Base-by-base conservation (phyloP, 1,140 invertebrate genomes). In the Holcopasites calliopsidis region DNA sequence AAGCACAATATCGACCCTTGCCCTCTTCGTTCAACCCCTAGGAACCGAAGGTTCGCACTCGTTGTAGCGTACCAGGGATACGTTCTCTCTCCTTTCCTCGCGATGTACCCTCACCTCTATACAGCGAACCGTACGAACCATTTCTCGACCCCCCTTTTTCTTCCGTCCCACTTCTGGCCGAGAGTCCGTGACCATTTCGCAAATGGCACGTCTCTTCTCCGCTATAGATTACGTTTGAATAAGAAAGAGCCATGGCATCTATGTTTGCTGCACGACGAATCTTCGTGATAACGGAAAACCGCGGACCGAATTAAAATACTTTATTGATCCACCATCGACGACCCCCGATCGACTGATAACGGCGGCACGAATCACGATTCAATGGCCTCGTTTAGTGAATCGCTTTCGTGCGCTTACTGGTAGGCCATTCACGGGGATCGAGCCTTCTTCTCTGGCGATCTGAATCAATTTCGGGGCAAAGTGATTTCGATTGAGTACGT, bases 1-100 rank as follows among this genome's bases (percentile, higher is more conserved):
- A 92, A 91, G 91, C 74, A 89, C 87, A 90, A 92, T 91, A 92
- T 92, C 91, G 91, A 92, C 90, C 91, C 89, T 91, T 84, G 85
- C 84, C 81, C 86, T 90, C 88, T 87, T 86, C 81, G 85, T 90
- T 76, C 87, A 88, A 88, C 88, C 89, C 87, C 80, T 69, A 52
- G 66, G 71, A 85, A 86, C 86, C 85, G 81, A 54, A 79, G 84
- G 76, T 82, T 89, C 80, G 77, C 85, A 84, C 82, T 81, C 85
- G 86, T 81, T 85, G 80, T 80, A 87, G 85, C 76, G 64, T 86
- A 73, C 80, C 83, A 83, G 75, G 84, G 68, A 74, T 68, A 77
- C 82, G 76, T 71, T 79, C 70, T 79, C 58, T 61, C 58, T 44
- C n/a, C n/a, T 16, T 50, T 21, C 23, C 58, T 28, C 38, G 70